Evolutionary conservation across 2,797 vertebrate species (phyloP).

Genomic region (Vireo griseus): DNA sequence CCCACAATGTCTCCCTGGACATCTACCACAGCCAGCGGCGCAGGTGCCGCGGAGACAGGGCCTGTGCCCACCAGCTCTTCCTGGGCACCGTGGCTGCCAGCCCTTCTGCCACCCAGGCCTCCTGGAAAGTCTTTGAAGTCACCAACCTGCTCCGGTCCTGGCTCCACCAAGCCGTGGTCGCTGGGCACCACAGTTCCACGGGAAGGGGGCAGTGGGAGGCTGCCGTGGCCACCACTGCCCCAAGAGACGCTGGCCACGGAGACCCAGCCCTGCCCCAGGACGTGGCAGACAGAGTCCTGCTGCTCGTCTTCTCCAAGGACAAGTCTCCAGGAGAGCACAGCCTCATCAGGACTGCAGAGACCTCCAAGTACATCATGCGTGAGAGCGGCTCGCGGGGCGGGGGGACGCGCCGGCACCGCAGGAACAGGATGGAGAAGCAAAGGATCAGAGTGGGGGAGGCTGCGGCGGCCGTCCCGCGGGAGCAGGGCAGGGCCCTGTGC

Average conservation of each 20-base stretch:
- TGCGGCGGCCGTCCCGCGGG: accelerated
- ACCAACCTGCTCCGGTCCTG: slow-evolving; percentile 78
- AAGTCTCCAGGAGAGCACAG: slow-evolving; percentile 63
- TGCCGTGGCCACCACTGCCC: accelerated
- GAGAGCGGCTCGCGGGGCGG: slow-evolving; percentile 12
- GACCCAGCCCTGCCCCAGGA: slow-evolving; percentile 45
- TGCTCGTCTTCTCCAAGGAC: slow-evolving; percentile 85
- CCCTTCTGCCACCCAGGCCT: slow-evolving; percentile 39
- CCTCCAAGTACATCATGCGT: slow-evolving; percentile 78
- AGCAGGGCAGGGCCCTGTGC: slow-evolving; percentile 69
- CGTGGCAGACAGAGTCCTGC: slow-evolving; percentile 69
- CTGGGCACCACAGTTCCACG: accelerated
- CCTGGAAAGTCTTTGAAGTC: slow-evolving; percentile 84
- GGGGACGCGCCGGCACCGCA: slow-evolving; percentile 77
- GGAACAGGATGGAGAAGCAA: slow-evolving; percentile 77
- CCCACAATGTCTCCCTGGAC: slow-evolving; percentile 69
- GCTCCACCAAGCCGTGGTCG: slow-evolving; percentile 65
- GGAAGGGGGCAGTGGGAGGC: background rate
- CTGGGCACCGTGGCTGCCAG: slow-evolving; percentile 76
- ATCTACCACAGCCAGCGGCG: slow-evolving; percentile 77
- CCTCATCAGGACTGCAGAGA: slow-evolving; percentile 83
- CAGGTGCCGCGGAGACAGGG: background rate
- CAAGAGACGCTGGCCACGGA: background rate
- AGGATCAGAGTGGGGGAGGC: slow-evolving; percentile 15
- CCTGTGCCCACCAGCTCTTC: slow-evolving; percentile 70